These are phyloP conservation scores for Kuschelorhynchus macadamiae DNA, from an alignment of 2,888 invertebrate genomes.

Conservation along the genomic window DNA sequence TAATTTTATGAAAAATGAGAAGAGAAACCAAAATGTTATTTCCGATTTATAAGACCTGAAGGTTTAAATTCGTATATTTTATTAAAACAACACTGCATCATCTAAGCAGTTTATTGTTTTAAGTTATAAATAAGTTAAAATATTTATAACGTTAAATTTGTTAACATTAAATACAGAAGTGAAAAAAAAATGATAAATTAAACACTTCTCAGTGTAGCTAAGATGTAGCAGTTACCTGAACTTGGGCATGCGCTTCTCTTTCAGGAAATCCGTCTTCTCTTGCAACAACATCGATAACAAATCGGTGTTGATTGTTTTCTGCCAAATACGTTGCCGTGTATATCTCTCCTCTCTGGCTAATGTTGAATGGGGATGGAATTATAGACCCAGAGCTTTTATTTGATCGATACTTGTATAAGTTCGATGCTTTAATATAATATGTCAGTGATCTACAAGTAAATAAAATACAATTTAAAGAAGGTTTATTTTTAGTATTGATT, in stretches of 20 bases:
- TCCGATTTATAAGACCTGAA: too few species aligned
- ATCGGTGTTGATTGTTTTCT: slow-evolving; percentile 91
- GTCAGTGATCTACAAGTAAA: slow-evolving; percentile 76
- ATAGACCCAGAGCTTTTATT: slow-evolving; percentile 86
- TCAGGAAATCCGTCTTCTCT: slow-evolving; percentile 86
- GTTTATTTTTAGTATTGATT: not conserved
- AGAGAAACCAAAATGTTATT: too few species aligned
- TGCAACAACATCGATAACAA: slow-evolving; percentile 87
- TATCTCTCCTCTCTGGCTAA: slow-evolving; percentile 79
- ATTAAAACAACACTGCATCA: too few species aligned
- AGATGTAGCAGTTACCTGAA: too few species aligned
- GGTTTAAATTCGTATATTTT: too few species aligned
- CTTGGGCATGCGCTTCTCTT: slow-evolving; percentile 81
- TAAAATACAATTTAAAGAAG: not conserved
- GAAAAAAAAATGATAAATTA: too few species aligned
- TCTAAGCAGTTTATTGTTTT: too few species aligned
- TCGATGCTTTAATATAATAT: slow-evolving; percentile 86
- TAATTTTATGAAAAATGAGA: too few species aligned
- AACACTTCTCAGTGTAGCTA: too few species aligned
- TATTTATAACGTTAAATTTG: too few species aligned
- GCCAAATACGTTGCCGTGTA: slow-evolving; percentile 87
- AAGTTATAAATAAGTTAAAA: too few species aligned
- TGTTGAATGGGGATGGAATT: slow-evolving; percentile 89
- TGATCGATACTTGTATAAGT: slow-evolving; percentile 85
- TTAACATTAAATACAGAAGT: too few species aligned